These are phyloP conservation scores for Psilanteris sp. DNA, from an alignment of 1,140 invertebrate species.

Conservation along the genomic window DNA sequence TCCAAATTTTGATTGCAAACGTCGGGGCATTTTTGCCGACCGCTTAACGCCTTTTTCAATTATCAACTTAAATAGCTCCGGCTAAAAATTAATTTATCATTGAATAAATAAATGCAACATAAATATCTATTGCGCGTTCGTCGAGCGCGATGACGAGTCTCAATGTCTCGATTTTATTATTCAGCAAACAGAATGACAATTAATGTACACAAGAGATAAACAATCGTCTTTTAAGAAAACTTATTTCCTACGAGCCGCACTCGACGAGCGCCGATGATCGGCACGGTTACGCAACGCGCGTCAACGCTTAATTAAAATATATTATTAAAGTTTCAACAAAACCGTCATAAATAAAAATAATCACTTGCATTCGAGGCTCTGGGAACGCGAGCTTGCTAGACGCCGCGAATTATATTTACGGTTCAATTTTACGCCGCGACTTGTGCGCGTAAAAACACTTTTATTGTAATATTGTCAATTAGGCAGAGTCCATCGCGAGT, in stretches of 20 bases:
- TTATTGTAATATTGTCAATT: too few species aligned
- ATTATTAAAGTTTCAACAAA: constrained; percentile 53
- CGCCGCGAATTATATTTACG: constrained; percentile 49
- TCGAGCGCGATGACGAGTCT: constrained; percentile 49
- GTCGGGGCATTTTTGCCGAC: constrained; percentile 7
- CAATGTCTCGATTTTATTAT: constrained; percentile 61
- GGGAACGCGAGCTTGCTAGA: constrained; percentile 31
- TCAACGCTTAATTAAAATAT: constrained; percentile 48
- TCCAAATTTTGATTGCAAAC: constrained; percentile 38
- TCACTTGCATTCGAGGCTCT: constrained; percentile 5
- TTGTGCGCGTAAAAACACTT: too few species aligned
- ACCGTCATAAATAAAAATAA: constrained; percentile 46
- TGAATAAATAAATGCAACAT: constrained; percentile 54
- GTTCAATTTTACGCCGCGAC: constrained; percentile 28
- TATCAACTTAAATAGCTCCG: constrained; percentile 32
- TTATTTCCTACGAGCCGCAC: constrained; percentile 29
- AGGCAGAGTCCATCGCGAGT: too few species aligned
- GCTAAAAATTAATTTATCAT: constrained; percentile 54
- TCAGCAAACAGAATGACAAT: constrained; percentile 59
- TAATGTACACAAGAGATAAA: constrained; percentile 55
- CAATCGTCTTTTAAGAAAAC: constrained; percentile 53
- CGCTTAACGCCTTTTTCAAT: constrained; percentile 46
- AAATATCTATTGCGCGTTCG: constrained; percentile 56
- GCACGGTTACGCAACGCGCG: constrained; percentile 37
- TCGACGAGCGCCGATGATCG: background rate